Evolutionary conservation across 2,797 vertebrate genomes (phyloP).

Genomic region (Chaetophractus vellerosus): DNA sequence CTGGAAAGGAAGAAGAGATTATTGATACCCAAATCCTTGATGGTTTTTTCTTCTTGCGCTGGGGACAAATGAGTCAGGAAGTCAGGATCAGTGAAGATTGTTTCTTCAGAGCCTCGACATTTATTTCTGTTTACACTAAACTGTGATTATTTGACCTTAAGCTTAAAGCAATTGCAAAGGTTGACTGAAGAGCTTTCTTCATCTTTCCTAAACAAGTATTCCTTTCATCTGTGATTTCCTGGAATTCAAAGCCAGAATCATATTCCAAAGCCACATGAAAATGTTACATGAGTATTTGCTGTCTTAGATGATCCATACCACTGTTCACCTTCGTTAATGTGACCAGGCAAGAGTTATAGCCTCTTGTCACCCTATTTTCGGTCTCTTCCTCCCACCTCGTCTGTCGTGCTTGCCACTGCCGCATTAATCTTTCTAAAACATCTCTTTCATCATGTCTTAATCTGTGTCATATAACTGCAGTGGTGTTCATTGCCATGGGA

Average conservation of each 20-base stretch:
- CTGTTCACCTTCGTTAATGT: slow-evolving; percentile 69
- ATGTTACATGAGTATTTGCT: slow-evolving; percentile 24
- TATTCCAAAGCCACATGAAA: slow-evolving; percentile 67
- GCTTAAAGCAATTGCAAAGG: slow-evolving; percentile 10
- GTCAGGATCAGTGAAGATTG: not conserved
- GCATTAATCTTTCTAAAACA: slow-evolving; percentile 73
- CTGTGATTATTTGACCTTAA: slow-evolving; percentile 38
- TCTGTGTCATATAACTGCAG: slow-evolving; percentile 55
- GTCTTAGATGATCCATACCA: slow-evolving; percentile 62
- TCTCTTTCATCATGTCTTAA: slow-evolving; percentile 70
- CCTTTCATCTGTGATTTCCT: slow-evolving; percentile 14
- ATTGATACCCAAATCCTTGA: not conserved
- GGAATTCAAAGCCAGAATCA: slow-evolving; percentile 52
- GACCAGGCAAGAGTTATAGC: slow-evolving; percentile 68
- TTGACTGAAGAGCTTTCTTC: slow-evolving; percentile 34
- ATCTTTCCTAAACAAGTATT: not conserved
- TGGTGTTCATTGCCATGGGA: slow-evolving; percentile 25
- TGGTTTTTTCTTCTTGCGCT: not conserved
- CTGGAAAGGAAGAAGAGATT: not conserved
- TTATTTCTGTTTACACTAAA: slow-evolving; percentile 27
- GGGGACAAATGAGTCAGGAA: not conserved
- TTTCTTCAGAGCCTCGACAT: slow-evolving; percentile 9
- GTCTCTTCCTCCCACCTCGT: slow-evolving; percentile 60
- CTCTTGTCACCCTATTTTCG: slow-evolving; percentile 62
- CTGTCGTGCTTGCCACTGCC: slow-evolving; percentile 66